A percentile compares a stretch with the other conserved stretches of the same genome.
Evolutionary conservation across 1,140 invertebrate genomes (phyloP).

Genomic region (Acromyrmex heyeri): DNA sequence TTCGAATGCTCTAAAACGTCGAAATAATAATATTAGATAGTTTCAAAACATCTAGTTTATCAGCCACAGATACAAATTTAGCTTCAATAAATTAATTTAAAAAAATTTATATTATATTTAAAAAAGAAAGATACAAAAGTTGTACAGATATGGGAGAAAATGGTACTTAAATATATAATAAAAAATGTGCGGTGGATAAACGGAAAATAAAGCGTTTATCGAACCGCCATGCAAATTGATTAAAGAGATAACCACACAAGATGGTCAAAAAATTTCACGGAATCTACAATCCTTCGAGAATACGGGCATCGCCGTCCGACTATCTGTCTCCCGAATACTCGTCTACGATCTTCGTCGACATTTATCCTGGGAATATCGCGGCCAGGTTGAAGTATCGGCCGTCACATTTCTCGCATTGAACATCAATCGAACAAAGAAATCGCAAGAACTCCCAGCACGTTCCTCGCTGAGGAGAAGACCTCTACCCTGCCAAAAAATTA

Average conservation of each 20-base stretch:
- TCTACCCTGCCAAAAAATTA: conserved; percentile 45
- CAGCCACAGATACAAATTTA: not conserved
- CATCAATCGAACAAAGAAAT: conserved; percentile 79
- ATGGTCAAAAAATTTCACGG: conserved; percentile 60
- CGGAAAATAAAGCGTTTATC: conserved; percentile 1
- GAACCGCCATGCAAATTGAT: conserved; percentile 32
- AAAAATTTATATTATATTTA: not conserved
- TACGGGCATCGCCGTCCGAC: conserved; percentile 59
- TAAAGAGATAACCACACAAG: conserved; percentile 36
- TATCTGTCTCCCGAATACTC: conserved; percentile 76
- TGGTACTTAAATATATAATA: not conserved
- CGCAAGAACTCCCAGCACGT: conserved; percentile 66
- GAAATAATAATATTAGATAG: not conserved
- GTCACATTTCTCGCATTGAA: conserved; percentile 79
- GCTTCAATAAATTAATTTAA: not conserved
- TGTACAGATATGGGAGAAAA: not conserved
- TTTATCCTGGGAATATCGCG: conserved; percentile 80
- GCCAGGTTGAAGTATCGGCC: conserved; percentile 77
- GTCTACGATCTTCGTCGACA: conserved; percentile 79
- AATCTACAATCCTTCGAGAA: conserved; percentile 64
- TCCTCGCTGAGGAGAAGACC: conserved; percentile 28
- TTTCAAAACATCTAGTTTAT: not conserved
- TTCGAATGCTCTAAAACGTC: not conserved
- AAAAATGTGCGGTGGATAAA: not conserved
- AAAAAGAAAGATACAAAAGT: not conserved